Percentiles rank a stretch among this genome's conserved stretches.
Conservation (phyloP, 1,140 invertebrate species). For the Plectus sambesii region DNA sequence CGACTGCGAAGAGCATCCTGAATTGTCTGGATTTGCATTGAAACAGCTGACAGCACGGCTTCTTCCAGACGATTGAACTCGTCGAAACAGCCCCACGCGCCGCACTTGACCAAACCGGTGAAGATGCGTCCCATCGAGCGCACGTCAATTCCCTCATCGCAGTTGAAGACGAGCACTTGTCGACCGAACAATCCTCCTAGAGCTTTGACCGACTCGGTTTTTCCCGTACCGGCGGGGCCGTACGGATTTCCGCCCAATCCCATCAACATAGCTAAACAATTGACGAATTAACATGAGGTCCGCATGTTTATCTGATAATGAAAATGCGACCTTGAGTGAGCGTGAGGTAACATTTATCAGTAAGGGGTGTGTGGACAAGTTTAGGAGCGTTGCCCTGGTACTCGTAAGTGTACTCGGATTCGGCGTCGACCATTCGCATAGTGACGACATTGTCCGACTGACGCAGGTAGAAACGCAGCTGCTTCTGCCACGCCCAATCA, state of each 20-base stretch:
- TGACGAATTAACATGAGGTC: conserved; percentile 39
- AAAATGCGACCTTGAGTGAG: conserved; percentile 72
- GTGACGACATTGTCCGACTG: conserved; percentile 31
- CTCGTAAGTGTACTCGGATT: conserved; percentile 91
- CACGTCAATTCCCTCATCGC: conserved; percentile 63
- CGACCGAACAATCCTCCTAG: conserved; percentile 87
- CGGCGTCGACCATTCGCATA: conserved; percentile 65
- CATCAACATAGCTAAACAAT: conserved; percentile 65
- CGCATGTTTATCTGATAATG: conserved; percentile 4
- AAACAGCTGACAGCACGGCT: conserved; percentile 75
- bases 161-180: conserved; percentile 98
- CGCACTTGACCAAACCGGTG: conserved; percentile 85
- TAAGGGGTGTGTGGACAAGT: conserved; percentile 92
- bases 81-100: conserved; percentile 98
- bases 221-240: conserved; percentile 95
- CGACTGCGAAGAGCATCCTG: conserved; percentile 93
- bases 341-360: conserved; percentile 93
- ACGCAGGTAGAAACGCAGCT: conserved; percentile 62
- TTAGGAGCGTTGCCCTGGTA: conserved; percentile 66
- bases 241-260: conserved; percentile 96
- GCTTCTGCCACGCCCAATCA: conserved; percentile 89
- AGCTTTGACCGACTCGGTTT: conserved; percentile 97
- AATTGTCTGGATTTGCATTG: conserved; percentile 97
- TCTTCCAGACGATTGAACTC: conserved; percentile 99
- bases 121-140: conserved; percentile 78